Percentiles rank a stretch among this genome's conserved stretches.
phyloP scores from a whole-genome alignment of 1,140 invertebrate species.

The Ceratina japonica region DNA sequence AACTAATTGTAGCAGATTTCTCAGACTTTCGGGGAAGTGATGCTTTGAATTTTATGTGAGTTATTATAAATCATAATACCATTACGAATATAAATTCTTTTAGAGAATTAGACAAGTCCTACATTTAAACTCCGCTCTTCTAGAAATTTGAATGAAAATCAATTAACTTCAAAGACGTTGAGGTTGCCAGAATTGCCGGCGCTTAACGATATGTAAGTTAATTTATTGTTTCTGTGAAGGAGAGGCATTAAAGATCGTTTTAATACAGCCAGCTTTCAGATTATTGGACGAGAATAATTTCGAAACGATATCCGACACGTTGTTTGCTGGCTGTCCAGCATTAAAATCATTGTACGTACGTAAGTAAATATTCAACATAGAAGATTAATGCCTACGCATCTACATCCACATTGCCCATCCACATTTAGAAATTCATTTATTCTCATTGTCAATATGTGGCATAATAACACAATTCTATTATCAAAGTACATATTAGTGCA shows the following conservation, averaged over 20 bases:
- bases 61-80: neutral
- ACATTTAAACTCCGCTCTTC: neutral
- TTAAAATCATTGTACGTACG: slow-evolving; percentile 60
- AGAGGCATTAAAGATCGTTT: neutral
- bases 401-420: too few species aligned
- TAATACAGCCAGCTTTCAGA: slow-evolving; percentile 57
- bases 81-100: too few species aligned
- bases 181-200: slow-evolving; percentile 77
- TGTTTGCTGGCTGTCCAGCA: slow-evolving; percentile 68
- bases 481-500: too few species aligned
- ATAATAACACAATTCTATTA: too few species aligned
- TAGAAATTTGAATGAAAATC: slow-evolving; percentile 73
- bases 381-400: slow-evolving; percentile 48
- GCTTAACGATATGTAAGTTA: slow-evolving; percentile 81
- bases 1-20: slow-evolving; percentile 74
- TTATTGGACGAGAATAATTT: slow-evolving; percentile 70
- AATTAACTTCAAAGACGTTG: slow-evolving; percentile 73
- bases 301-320: slow-evolving; percentile 67
- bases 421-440: too few species aligned
- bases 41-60: slow-evolving; percentile 77
- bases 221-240: neutral
- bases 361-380: slow-evolving; percentile 54
- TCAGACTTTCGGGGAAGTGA: slow-evolving; percentile 74
- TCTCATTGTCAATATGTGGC: too few species aligned
- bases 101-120: too few species aligned